phyloP scores from a whole-genome alignment of 2,797 vertebrate species.

The Tauraco hartlaubi region DNA sequence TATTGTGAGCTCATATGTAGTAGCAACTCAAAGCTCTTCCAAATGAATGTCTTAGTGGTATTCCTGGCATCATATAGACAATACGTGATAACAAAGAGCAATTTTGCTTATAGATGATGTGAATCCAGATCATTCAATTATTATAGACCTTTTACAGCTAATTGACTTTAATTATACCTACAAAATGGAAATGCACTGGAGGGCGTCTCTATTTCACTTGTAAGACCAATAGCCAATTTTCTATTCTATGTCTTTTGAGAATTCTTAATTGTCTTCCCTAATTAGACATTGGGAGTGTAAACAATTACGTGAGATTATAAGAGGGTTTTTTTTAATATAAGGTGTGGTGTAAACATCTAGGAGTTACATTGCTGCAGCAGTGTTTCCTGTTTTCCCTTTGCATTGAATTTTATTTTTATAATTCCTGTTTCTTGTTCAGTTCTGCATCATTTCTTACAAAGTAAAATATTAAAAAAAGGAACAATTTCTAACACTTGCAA shows the following conservation, averaged over 20 bases:
- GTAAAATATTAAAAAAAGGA: not conserved
- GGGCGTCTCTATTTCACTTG: not conserved
- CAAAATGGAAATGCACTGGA: not conserved
- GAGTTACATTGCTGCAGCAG: not conserved
- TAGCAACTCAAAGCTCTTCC: not conserved
- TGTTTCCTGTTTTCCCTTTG: not conserved
- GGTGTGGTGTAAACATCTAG: not conserved
- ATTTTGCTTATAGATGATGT: not conserved
- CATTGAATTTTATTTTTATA: not conserved
- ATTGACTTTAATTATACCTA: slow-evolving; percentile 7
- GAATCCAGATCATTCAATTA: slow-evolving; percentile 11
- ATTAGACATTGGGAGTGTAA: slow-evolving; percentile 1
- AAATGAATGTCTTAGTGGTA: not conserved
- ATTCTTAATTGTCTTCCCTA: slow-evolving; percentile 7
- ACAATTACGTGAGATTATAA: not conserved
- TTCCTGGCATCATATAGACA: not conserved
- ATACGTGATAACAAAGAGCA: not conserved
- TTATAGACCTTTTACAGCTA: slow-evolving; percentile 19
- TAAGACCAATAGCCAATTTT: not conserved
- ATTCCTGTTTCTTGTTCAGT: not conserved
- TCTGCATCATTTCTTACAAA: not conserved
- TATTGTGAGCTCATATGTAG: not conserved
- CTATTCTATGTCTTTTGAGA: not conserved
- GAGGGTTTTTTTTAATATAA: not conserved
- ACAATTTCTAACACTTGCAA: not conserved